Evolutionary conservation across 2,888 invertebrate genomes (phyloP).

Genomic region (Drosophila neotestacea): DNA sequence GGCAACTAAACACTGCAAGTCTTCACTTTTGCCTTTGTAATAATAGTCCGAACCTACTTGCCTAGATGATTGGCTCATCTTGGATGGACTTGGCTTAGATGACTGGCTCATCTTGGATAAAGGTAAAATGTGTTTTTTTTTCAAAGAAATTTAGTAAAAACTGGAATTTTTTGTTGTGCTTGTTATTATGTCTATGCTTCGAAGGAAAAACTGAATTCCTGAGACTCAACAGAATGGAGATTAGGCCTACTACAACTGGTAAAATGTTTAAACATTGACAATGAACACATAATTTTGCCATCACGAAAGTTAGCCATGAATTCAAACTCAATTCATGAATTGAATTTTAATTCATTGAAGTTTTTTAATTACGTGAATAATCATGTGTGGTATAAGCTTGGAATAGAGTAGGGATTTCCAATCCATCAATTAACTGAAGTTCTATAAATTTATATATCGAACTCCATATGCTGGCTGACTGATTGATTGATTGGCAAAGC

Average conservation of each 20-base stretch:
- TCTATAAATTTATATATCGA: background rate
- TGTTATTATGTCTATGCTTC: background rate
- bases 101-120: background rate
- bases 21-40: background rate
- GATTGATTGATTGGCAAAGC: background rate
- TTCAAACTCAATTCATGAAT: no score
- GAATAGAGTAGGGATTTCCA: background rate
- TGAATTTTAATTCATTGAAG: no score
- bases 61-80: no score
- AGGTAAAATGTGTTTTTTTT: background rate
- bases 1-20: background rate
- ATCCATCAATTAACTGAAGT: background rate
- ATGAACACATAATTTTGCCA: background rate
- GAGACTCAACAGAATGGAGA: background rate
- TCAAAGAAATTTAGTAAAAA: background rate
- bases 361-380: no score
- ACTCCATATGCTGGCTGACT: background rate
- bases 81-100: no score
- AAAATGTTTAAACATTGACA: background rate
- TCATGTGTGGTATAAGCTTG: no score
- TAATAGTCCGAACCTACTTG: no score
- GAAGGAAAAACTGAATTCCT: background rate
- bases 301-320: no score
- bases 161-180: background rate
- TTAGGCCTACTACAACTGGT: background rate